Conservation (phyloP, 2,797 vertebrate genomes). For the Pelobates cultripes region DNA sequence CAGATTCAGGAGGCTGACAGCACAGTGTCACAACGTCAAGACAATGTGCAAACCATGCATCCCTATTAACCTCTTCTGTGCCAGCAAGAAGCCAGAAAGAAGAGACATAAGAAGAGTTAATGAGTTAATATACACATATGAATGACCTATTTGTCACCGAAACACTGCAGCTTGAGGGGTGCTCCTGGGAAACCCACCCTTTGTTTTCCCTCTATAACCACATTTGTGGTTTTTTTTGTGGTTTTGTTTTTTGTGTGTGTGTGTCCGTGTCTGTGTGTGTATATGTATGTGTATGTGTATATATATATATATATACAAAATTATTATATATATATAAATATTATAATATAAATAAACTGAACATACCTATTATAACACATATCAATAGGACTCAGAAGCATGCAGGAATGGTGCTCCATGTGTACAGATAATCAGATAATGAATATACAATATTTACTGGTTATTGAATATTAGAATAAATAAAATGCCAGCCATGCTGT, state of each 20-base stretch:
- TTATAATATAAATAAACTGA: neutral
- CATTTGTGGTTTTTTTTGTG: too few species aligned
- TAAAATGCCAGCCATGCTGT: too few species aligned
- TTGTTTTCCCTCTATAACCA: slow-evolving; percentile 33
- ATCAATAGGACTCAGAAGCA: too few species aligned
- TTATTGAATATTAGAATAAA: too few species aligned
- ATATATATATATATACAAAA: slow-evolving; percentile 3
- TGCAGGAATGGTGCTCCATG: too few species aligned
- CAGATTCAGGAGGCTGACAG: too few species aligned
- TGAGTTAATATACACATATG: neutral
- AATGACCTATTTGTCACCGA: neutral
- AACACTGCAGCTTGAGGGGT: neutral
- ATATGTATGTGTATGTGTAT: too few species aligned
- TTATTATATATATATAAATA: slow-evolving; percentile 14
- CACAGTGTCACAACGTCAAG: neutral
- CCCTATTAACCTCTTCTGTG: neutral
- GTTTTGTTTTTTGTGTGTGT: too few species aligned
- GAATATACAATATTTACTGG: too few species aligned
- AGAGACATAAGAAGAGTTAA: neutral
- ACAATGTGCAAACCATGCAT: neutral
- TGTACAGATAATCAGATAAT: too few species aligned
- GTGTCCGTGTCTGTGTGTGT: too few species aligned
- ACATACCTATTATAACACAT: too few species aligned
- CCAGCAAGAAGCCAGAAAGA: neutral
- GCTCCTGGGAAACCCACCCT: slow-evolving; percentile 6